Evolutionary conservation across 2,797 vertebrate genomes (phyloP), one percentile per base, ranked within the genome.

Genomic region (Brotula barbata): DNA sequence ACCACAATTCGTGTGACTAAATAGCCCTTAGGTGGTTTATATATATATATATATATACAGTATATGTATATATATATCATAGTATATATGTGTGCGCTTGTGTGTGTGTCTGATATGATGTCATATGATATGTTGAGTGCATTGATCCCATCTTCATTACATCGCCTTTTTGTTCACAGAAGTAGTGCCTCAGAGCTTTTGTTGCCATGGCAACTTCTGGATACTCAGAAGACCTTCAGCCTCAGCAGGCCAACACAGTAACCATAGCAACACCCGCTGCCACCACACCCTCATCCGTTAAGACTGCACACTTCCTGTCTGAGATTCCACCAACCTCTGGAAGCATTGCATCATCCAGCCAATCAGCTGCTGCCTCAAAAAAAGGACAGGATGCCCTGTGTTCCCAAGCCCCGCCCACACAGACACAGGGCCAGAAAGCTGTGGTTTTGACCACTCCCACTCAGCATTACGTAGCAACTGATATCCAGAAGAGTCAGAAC

Each of bases 121-220:
- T 52, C 6, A 48, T 58, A 57, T 58, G 39, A 61, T 54, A 21
- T 59, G 13, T 7, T 13, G 52, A 42, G 43, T 21, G 20, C 48
- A 31, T 62, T 46, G 48, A 19, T 16, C n/a, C 22, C 42, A 49
- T 52, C 68, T 71, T 67, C 10, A 63, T 68, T 80, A 71, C 65
- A 71, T 9, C 49, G 39, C 79, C 46, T 57, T 62, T 74, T 65
- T 33, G 72, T 77, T 66, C 64, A 75, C 82, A 91, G 90, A 82
- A 62, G 66, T 65, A 69, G 87, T 60, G 69, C 66, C 71, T 85
- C 62, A 64, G 73, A 78, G 71, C 75, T 43, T 68, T 50, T 67
- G 86, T 88, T 88, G 87, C 83, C 86, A 97, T 96, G 95, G 94
- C 94, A 87, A 96, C 94, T 66, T 92, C 93, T 78, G 91, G 93